Conservation (phyloP, 2,888 invertebrate genomes). For the Euzetes globulus region DNA sequence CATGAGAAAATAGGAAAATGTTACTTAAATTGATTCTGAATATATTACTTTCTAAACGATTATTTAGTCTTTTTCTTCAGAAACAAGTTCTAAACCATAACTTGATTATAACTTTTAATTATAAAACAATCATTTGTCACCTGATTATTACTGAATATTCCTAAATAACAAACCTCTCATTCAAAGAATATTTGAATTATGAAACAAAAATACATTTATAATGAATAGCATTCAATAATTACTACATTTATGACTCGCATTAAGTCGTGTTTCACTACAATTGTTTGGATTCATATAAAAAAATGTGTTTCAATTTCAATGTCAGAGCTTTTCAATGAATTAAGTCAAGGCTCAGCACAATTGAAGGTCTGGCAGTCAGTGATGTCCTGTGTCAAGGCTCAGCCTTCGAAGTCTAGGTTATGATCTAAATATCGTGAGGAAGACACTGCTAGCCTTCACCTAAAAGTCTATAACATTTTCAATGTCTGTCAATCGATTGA, state of each 20-base stretch:
- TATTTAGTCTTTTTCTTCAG: too few relatives aligned
- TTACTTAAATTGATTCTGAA: too few relatives aligned
- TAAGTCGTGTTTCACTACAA: too few relatives aligned
- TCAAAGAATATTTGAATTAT: too few relatives aligned
- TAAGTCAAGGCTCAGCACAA: neutral
- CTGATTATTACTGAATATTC: too few relatives aligned
- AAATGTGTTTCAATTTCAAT: neutral
- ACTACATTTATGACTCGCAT: neutral
- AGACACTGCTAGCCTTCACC: slow-evolving; percentile 15
- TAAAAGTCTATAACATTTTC: neutral
- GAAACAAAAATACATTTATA: too few relatives aligned
- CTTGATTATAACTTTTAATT: too few relatives aligned
- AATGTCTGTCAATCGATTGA: slow-evolving; percentile 1
- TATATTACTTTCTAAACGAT: too few relatives aligned
- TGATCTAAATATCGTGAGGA: slow-evolving; percentile 11
- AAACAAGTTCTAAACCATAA: too few relatives aligned
- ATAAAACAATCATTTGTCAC: too few relatives aligned
- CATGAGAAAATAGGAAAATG: too few relatives aligned
- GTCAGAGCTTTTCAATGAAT: neutral
- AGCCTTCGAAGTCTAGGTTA: slow-evolving; percentile 22
- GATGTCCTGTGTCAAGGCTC: slow-evolving; percentile 13
- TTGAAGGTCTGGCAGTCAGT: neutral
- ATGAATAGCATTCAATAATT: neutral
- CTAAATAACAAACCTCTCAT: too few relatives aligned
- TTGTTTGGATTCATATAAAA: neutral